Conservation (phyloP, 2,797 vertebrate species). For the Pampus argenteus region DNA sequence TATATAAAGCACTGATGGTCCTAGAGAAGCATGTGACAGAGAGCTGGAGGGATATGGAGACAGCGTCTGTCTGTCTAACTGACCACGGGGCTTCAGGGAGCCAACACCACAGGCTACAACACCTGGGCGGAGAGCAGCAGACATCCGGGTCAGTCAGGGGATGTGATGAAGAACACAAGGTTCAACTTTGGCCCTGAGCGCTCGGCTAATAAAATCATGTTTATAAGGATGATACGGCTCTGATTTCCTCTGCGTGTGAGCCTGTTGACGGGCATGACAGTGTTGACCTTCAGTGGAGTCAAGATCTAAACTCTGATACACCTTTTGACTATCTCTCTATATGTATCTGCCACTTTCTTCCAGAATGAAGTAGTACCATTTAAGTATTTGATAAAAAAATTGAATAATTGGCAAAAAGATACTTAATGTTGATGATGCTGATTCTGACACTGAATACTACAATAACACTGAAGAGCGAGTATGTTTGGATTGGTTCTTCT, state of each 20-base stretch:
- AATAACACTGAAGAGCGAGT: no score
- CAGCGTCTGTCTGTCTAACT: slow-evolving; percentile 54
- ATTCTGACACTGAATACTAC: no score
- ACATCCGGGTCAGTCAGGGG: slow-evolving; percentile 42
- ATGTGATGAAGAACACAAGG: slow-evolving; percentile 36
- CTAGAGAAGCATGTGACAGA: slow-evolving; percentile 67
- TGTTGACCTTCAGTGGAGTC: neutral
- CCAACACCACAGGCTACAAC: slow-evolving; percentile 65
- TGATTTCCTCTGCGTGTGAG: neutral
- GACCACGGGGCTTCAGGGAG: slow-evolving; percentile 60
- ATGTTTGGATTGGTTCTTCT: no score
- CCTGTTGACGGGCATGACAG: neutral
- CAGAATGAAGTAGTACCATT: no score
- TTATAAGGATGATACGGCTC: neutral
- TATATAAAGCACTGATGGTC: slow-evolving; percentile 84
- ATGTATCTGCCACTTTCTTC: no score
- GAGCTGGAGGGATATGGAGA: slow-evolving; percentile 39
- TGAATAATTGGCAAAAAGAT: no score
- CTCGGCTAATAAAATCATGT: neutral
- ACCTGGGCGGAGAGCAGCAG: slow-evolving; percentile 59
- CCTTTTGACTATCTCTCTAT: neutral
- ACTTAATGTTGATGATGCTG: no score
- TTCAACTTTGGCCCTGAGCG: slow-evolving; percentile 22
- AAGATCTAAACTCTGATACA: neutral
- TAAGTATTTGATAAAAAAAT: no score